Evolutionary conservation across 2,113 vertebrate species (phyloP).

Genomic region (Perca schrenkii): DNA sequence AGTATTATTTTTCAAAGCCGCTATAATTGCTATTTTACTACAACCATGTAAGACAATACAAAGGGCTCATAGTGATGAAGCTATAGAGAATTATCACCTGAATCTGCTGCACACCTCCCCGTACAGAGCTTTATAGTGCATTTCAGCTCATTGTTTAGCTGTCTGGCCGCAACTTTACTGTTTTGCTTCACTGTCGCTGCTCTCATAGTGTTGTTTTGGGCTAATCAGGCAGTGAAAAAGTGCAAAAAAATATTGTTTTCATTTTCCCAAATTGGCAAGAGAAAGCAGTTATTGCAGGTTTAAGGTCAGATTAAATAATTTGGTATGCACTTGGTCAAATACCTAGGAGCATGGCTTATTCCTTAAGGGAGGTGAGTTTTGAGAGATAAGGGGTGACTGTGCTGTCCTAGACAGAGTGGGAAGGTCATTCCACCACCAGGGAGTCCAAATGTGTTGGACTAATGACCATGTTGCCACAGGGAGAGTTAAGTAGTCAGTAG

Average conservation of each 20-base stretch:
- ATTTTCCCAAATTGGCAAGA: not conserved
- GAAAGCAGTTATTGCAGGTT: not conserved
- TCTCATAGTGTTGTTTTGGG: not conserved
- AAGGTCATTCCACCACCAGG: slow-evolving; percentile 49
- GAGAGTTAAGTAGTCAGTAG: slow-evolving; percentile 34
- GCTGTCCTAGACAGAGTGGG: slow-evolving; percentile 10
- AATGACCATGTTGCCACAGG: slow-evolving; percentile 50
- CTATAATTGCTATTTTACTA: not conserved
- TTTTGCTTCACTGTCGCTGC: not conserved
- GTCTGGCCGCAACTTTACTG: too few species aligned
- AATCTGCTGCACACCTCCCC: too few species aligned
- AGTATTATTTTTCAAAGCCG: not conserved
- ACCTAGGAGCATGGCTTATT: not conserved
- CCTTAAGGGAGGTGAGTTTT: slow-evolving; percentile 21
- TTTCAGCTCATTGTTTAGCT: not conserved
- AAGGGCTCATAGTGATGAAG: too few species aligned
- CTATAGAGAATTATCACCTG: too few species aligned
- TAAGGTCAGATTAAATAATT: slow-evolving; percentile 1
- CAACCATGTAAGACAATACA: too few species aligned
- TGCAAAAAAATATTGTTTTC: not conserved
- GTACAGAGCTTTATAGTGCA: not conserved
- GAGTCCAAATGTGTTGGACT: slow-evolving; percentile 32
- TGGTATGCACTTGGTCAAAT: not conserved
- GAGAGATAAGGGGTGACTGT: not conserved
- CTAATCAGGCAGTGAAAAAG: not conserved